Evolutionary conservation across 2,113 vertebrate genomes (phyloP), one percentile per base, ranked within the genome.

Genomic region (Lepisosteus osseus): DNA sequence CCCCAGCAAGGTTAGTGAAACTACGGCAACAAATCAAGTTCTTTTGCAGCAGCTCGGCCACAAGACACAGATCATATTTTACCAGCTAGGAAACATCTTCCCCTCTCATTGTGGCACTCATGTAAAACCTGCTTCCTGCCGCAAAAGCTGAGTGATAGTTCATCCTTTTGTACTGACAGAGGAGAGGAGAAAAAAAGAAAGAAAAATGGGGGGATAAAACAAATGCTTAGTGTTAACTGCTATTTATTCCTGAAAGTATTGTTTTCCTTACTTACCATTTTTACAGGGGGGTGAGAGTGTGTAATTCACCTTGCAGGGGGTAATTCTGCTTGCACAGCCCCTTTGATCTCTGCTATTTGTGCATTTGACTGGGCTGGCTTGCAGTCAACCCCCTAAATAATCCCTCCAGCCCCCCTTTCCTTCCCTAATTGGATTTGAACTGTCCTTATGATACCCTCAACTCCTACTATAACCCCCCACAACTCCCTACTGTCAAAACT

Each of bases 331-430:
- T 85, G 80, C 85, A 89, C 86, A 87, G 84, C 79, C 83, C 83
- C 89, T 92, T 90, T 92, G 90, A 93, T 92, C 87, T 83, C 62
- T 81, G 79, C 76, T 78, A 83, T 88, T 89, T 89, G 88, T 90
- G 86, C 86, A 87, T 89, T 87, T 89, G 87, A 89, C 86, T 86
- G 85, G 82, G 82, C 83, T 77, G 81, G 69, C 57, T 57, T 45
- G 68, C 80, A 86, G 89, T 87, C 85, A 82, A 78, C 76, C 44
- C 74, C 79, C 80, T 80, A 76, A 69, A 75, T 77, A 72, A 63
- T 11, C 59, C 69, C 64, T 69, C 61, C 71, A 59, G 29, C 29
- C 29, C 29, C 62, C 51, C 79, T 17, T 72, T 68, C 72, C 65
- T 65, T 71, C 61, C 67, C 57, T 78, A 15, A 56, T 55, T 73